Evolutionary conservation across 2,888 invertebrate species (phyloP).

Genomic region (Disparrhopalites patrizii): DNA sequence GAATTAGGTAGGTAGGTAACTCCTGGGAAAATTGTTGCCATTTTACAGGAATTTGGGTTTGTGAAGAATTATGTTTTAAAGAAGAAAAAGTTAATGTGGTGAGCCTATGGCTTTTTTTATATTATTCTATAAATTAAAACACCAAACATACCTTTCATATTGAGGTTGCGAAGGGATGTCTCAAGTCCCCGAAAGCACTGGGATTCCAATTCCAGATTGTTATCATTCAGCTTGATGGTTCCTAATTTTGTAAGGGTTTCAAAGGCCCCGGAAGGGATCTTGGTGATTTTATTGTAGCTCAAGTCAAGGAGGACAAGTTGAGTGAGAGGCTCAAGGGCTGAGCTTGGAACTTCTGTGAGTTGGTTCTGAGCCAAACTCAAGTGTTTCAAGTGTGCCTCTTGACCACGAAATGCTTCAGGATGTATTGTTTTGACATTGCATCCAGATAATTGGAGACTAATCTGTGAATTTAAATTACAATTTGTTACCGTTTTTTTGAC

Average conservation of each 20-base stretch:
- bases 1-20: no score
- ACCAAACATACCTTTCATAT: conserved; percentile 70
- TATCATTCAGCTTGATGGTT: conserved; percentile 80
- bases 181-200: conserved; percentile 76
- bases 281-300: conserved; percentile 72
- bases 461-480: conserved; percentile 35
- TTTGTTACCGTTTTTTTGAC: no score
- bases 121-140: no score
- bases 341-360: conserved; percentile 70
- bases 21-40: no score
- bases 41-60: no score
- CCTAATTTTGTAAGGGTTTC: conserved; percentile 66
- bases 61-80: no score
- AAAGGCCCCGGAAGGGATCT: conserved; percentile 72
- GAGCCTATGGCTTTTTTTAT: no score
- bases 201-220: conserved; percentile 63
- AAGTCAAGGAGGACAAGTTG: conserved; percentile 76
- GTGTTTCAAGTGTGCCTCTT: conserved; percentile 57
- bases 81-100: no score
- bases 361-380: conserved; percentile 55
- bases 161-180: conserved; percentile 76
- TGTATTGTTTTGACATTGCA: conserved; percentile 70
- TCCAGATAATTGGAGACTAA: conserved; percentile 76
- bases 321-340: conserved; percentile 63
- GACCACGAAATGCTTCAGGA: conserved; percentile 73